Percentiles rank a stretch among this genome's conserved stretches.
Conservation (phyloP, 2,888 invertebrate genomes). For the Agrochola circellaris region DNA sequence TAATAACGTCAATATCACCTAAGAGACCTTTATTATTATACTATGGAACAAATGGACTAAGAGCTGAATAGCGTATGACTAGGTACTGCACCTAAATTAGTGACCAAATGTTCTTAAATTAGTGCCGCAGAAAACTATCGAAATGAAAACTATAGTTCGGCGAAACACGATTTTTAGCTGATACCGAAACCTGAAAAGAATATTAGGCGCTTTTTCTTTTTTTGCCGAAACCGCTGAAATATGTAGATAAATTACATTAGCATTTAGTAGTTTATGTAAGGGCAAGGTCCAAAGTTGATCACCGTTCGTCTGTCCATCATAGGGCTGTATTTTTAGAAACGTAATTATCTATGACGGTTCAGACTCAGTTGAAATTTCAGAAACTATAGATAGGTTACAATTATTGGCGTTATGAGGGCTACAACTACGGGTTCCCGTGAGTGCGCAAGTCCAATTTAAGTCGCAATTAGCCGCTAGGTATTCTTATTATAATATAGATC, state of each 20-base stretch:
- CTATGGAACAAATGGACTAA: neutral
- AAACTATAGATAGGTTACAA: neutral
- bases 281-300: neutral
- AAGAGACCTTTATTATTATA: neutral
- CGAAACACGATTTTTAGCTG: neutral
- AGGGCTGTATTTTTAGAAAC: neutral
- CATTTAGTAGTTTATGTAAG: neutral
- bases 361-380: neutral
- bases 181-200: neutral
- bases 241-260: neutral
- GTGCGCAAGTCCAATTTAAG: too few relatives aligned
- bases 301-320: neutral
- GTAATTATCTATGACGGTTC: neutral
- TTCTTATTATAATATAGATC: neutral
- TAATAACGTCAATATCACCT: neutral
- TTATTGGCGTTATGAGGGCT: too few relatives aligned
- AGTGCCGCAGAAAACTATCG: neutral
- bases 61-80: neutral
- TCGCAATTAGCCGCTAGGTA: too few relatives aligned
- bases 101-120: neutral
- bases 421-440: too few relatives aligned
- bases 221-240: neutral
- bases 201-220: neutral
- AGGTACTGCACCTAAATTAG: neutral
- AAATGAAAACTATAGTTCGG: neutral